Conservation (phyloP, 2,888 invertebrate species). For the Drosophila demipolita region DNA sequence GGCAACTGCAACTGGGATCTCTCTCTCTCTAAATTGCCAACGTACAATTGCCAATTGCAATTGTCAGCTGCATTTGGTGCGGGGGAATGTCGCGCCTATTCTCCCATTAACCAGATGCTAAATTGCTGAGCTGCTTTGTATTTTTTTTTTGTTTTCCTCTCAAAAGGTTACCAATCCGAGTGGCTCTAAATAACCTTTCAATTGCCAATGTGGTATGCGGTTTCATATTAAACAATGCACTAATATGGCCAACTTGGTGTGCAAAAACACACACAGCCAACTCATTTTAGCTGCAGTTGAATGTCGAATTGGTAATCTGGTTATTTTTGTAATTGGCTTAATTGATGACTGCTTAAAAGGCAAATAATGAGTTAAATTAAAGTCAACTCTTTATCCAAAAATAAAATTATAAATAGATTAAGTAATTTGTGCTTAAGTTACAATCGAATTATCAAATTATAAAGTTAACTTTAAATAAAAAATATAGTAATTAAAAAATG, state of each 20-base stretch:
- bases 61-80: conserved; percentile 70
- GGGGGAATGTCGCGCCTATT: conserved; percentile 78
- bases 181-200: conserved; percentile 46
- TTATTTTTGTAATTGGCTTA: background rate
- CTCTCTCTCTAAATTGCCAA: no score
- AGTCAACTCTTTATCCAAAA: background rate
- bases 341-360: background rate
- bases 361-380: background rate
- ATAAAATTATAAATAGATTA: background rate
- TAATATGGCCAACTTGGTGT: conserved; percentile 1
- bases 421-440: background rate
- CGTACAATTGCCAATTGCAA: conserved; percentile 38
- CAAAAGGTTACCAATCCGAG: conserved; percentile 34
- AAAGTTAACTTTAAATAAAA: background rate
- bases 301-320: background rate
- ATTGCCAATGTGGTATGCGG: conserved; percentile 37
- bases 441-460: background rate
- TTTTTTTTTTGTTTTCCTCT: conserved; percentile 3
- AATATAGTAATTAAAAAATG: background rate
- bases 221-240: conserved; percentile 12
- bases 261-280: background rate
- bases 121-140: conserved; percentile 46
- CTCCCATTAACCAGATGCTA: conserved; percentile 72
- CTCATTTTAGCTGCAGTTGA: background rate
- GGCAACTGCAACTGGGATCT: conserved; percentile 14